phyloP scores from a whole-genome alignment of 2,113 vertebrate genomes.

The Drymodes brunneopygia region DNA sequence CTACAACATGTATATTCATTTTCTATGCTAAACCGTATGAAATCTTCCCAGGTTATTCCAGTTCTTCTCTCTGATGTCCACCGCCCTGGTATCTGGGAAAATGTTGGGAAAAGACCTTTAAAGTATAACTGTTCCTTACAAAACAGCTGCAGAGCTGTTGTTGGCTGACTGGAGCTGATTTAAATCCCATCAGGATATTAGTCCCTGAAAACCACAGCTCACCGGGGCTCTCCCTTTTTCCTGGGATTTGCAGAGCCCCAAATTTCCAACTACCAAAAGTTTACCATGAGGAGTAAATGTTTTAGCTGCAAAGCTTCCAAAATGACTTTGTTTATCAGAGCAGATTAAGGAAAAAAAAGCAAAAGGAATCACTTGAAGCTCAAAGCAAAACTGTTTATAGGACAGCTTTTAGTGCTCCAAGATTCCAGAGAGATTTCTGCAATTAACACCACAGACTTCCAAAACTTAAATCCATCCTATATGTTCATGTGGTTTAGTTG shows the following conservation, averaged over 20 bases:
- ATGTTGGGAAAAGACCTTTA: constrained; percentile 20
- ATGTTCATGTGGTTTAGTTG: constrained; percentile 48
- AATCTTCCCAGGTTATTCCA: background rate
- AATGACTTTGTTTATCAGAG: constrained; percentile 71
- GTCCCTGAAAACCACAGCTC: constrained; percentile 48
- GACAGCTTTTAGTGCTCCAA: constrained; percentile 68
- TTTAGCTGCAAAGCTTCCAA: constrained; percentile 71
- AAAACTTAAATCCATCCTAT: constrained; percentile 59
- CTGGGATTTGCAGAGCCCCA: constrained; percentile 17
- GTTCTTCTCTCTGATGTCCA: background rate
- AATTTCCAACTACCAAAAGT: constrained; percentile 46
- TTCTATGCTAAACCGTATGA: background rate
- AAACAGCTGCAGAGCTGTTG: background rate
- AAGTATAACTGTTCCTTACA: constrained; percentile 11
- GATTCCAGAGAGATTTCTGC: constrained; percentile 66
- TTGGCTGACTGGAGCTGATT: constrained; percentile 32
- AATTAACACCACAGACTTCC: constrained; percentile 69
- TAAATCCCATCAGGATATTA: constrained; percentile 41
- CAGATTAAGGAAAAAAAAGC: constrained; percentile 35
- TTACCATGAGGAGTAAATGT: constrained; percentile 73
- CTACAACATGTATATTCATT: background rate
- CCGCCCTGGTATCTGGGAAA: background rate
- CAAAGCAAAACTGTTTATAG: constrained; percentile 74
- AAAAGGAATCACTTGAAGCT: constrained; percentile 64
- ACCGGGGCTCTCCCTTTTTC: background rate